Evolutionary conservation across 2,888 invertebrate species (phyloP).

Genomic region (Laothoe populi): DNA sequence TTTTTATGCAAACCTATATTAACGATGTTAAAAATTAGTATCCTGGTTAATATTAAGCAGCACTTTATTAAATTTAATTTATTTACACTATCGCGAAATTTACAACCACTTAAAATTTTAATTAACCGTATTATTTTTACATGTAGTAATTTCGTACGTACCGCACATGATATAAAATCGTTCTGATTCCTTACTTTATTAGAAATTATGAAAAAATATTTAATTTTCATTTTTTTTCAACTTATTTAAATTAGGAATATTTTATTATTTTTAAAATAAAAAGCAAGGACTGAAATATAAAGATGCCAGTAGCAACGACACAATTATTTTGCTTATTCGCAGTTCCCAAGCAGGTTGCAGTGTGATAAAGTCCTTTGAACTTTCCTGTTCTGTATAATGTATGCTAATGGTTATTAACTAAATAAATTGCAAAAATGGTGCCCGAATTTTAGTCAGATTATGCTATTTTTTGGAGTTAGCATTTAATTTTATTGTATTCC

Average conservation of each 20-base stretch:
- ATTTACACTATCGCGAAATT: neutral
- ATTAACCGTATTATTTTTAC: too few species aligned
- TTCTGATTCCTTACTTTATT: too few species aligned
- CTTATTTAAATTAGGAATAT: neutral
- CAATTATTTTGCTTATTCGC: conserved; percentile 23
- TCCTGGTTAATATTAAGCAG: neutral
- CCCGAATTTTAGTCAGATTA: neutral
- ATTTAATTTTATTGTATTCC: too few species aligned
- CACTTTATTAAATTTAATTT: neutral
- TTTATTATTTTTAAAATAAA: neutral
- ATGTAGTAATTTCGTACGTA: too few species aligned
- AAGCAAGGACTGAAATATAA: neutral
- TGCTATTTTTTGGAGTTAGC: neutral
- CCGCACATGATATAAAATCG: too few species aligned
- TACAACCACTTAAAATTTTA: neutral
- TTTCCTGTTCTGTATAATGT: conserved; percentile 26
- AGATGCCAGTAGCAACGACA: conserved; percentile 16
- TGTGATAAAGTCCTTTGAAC: conserved; percentile 34
- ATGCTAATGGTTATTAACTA: conserved; percentile 22
- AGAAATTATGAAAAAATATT: too few species aligned
- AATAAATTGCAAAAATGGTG: conserved; percentile 2
- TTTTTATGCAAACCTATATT: neutral
- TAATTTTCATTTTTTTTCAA: too few species aligned
- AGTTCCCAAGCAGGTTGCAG: conserved; percentile 12
- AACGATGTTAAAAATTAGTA: neutral